Conservation (phyloP, 2,888 invertebrate genomes). For the Limnephilus rhombicus region DNA sequence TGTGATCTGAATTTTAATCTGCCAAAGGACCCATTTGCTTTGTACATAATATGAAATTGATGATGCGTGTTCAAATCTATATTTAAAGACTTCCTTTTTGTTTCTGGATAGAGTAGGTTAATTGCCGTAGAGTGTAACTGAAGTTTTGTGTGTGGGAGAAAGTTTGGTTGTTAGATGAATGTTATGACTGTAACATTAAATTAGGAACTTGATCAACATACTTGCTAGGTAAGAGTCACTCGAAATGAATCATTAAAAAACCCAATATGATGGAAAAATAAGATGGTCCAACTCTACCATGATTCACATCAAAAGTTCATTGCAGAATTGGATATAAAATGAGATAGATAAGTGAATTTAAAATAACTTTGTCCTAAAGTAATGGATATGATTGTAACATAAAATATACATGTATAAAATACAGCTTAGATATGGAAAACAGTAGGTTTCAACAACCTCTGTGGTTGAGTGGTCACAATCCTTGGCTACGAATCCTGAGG, state of each 20-base stretch:
- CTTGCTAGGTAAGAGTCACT: no score
- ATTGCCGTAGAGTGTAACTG: neutral
- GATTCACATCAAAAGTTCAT: neutral
- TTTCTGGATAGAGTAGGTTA: neutral
- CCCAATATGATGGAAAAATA: neutral
- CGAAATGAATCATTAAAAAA: neutral
- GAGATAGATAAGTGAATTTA: no score
- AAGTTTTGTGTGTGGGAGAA: neutral
- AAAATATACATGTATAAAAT: no score
- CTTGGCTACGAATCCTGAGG: no score
- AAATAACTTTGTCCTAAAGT: neutral
- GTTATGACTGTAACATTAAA: neutral
- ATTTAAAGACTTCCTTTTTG: neutral
- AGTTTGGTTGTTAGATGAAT: neutral
- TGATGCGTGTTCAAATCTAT: neutral
- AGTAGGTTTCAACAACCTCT: no score
- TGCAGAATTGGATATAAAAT: neutral
- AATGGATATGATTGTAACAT: no score
- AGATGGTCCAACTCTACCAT: neutral
- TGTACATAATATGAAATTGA: neutral
- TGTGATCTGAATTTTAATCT: constrained; percentile 28
- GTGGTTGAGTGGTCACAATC: no score
- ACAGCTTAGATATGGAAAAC: no score
- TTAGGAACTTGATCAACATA: neutral
- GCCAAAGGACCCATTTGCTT: neutral